Base-by-base conservation (phyloP, 53 echinoderm and acorn worm genomes). In the Arbacia lixula region DNA sequence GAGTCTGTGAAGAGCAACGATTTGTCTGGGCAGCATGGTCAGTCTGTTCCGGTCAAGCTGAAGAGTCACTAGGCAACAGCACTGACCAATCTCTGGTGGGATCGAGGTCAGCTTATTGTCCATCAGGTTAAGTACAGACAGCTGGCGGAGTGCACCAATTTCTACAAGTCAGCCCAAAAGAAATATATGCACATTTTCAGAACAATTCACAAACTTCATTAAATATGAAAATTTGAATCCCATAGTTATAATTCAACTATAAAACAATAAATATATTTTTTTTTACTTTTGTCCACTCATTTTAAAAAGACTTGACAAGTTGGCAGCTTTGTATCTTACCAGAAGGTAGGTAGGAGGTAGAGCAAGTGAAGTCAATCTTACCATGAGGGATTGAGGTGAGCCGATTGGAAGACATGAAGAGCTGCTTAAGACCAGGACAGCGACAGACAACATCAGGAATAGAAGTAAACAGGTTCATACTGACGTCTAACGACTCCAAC, bases 21-120 rank as follows among this genome's bases (percentile, higher is more conserved):
- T 76, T 35, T 91, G 88, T 46, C 91, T n/a, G 2, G 94, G 94
- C 31, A 94, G 83, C 9, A 55, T 36, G n/a, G 58, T 72, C 1
- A 94, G 67, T 64, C 64, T 65, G 51, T 94, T 94, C 25, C 86
- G 68, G 80, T 86, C 84, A 20, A 94, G 76, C 14, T 88, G 88
- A 8, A 94, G 69, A 25, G 91, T 81, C 22, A 63, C 63, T 0
- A 81, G 49, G 50, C 40, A 42, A 1, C 40, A 11, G 19, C 94
- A 94, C 31, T 76, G 50, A 53, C 86, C n/a, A 0, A 94, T 88
- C 60, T 94, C 94, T 33, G 41, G 20, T 1, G 94, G 94, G 5
- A 94, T 33, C 40, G 72, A 49, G 20, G 12, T 46, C 1, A 94
- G 86, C 24, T 84, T 49, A 51, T 94, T 94, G 63, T 84, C 75